Percentiles rank a stretch among this genome's conserved stretches.
phyloP scores from a whole-genome alignment of 2,113 vertebrate species.

The Clarias batrachus region DNA sequence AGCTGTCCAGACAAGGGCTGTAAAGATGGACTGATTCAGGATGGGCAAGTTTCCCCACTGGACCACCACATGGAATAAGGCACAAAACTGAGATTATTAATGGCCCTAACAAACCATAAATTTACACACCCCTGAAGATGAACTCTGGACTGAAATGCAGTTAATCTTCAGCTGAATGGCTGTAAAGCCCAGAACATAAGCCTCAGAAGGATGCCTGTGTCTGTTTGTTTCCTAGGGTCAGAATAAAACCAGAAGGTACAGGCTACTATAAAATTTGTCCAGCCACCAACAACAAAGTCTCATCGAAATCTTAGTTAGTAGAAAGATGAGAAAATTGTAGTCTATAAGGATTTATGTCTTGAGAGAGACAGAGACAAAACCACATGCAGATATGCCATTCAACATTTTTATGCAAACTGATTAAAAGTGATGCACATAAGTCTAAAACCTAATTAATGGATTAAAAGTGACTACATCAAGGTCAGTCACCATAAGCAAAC shows the following conservation, averaged over 20 bases:
- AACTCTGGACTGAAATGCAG: conserved; percentile 20
- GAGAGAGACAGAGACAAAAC: not conserved
- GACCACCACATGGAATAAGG: not conserved
- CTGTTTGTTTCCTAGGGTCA: conserved; percentile 31
- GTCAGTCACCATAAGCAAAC: not conserved
- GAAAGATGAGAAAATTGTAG: not conserved
- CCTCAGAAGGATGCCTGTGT: not conserved
- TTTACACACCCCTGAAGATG: not conserved
- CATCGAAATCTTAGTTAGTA: not conserved
- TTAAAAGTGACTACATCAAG: not conserved
- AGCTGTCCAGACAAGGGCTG: conserved; percentile 21
- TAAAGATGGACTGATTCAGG: conserved; percentile 12
- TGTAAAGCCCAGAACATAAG: not conserved
- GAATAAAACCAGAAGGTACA: conserved; percentile 5
- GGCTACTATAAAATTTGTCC: not conserved
- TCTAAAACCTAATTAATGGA: not conserved
- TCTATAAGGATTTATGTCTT: not conserved
- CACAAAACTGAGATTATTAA: conserved; percentile 1
- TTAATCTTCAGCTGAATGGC: conserved; percentile 27
- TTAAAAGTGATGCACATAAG: not conserved
- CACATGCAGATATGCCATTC: not conserved
- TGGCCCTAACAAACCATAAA: not conserved
- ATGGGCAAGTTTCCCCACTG: not conserved
- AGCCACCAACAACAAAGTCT: conserved; percentile 17
- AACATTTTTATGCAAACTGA: not conserved